Base-by-base conservation (phyloP, 2,113 vertebrate genomes). In the Nymphicus hollandicus region DNA sequence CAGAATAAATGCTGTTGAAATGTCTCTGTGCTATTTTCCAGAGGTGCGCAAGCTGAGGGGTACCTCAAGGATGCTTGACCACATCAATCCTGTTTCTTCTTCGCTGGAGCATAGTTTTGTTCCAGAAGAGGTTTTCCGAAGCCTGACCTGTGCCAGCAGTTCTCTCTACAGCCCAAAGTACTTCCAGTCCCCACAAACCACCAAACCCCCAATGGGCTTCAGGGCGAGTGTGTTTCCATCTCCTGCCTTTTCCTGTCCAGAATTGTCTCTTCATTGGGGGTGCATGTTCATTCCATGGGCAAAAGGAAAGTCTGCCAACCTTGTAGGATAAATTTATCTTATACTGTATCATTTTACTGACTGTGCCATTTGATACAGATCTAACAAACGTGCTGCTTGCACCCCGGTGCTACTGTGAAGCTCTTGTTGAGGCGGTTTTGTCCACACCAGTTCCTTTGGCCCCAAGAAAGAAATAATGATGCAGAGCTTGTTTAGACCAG, bases 121-220 rank as follows among this genome's bases (percentile, higher is more conserved):
- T 88, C 98, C 98, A 18, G 95, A 98, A 43, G 98, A 99, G 81
- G 95, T 99, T 79, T 97, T 99, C 64, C 90, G 95, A 83, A 98
- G 97, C 81, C 96, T 99, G 39, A 97, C 96, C 24, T 98, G 84
- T 87, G 96, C 98, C 4, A 96, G 97, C 37, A 88, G 20, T 73
- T 95, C 95, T 28, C 86, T 93, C 17, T 90, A 91, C 35, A 97
- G 89, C 93, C 97, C 94, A 35, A 95, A 91, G 93, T 66, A 90
- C 29, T 86, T 97, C 44, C 24, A 79, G 37, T 97, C 96, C 79
- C 86, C 41, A 8, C 96, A 92, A 81, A 96, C 94, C 86, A 93
- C 46, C 61, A 98, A 97, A 97, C 96, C 86, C 49, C 37, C 47
- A 25, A 33, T 76, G 93, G 95, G 94, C 88, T 69, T 74, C 76